Base-by-base conservation (phyloP, 2,113 vertebrate species). In the Anser cygnoides region DNA sequence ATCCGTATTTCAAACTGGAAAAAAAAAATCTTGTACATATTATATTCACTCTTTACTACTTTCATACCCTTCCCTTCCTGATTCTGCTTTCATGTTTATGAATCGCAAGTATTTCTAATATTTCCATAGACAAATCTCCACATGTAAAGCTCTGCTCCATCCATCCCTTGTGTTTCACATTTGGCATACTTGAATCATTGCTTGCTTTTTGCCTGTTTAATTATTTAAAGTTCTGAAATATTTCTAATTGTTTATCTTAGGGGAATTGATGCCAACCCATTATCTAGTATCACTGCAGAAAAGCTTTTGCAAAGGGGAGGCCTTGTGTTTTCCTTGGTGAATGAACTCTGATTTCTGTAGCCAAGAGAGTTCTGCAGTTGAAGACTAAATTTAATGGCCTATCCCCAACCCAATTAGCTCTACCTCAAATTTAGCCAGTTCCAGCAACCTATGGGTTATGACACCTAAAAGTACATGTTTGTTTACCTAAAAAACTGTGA, bases 171-270 rank as follows among this genome's bases (percentile, higher is more conserved):
- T 37, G 59, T 92, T 92, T 95, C 90, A 73, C 50, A 63, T 35
- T 71, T 93, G 57, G 17, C 31, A 11, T 66, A 28, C 37, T 86
- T 66, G 79, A 59, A 88, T 78, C 49, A 21, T 43, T 91, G 41
- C 26, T 96, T 82, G 11, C 26, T 82, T 91, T 70, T 80, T 79
- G 70, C 91, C 93, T 84, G 62, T 75, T 84, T 73, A 90, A 82
- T 91, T 76, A 88, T 86, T 93, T 84, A 59, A 83, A 59, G 33
- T 68, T 84, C 70, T 93, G 87, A 89, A 91, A 67, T 70, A 71
- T 87, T 94, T 88, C 54, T 90, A 26, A 61, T 75, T 63, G 35
- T 87, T 92, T 93, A 37, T 72, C 77, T 76, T 79, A 7, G 29
- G 43, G 54, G 33, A 78, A 41, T 52, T 76, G 44, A 49, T 88